A percentile compares a stretch with the other conserved stretches of the same genome.
Evolutionary conservation across 2,888 invertebrate genomes (phyloP).

Genomic region (Tiliacea aurago): DNA sequence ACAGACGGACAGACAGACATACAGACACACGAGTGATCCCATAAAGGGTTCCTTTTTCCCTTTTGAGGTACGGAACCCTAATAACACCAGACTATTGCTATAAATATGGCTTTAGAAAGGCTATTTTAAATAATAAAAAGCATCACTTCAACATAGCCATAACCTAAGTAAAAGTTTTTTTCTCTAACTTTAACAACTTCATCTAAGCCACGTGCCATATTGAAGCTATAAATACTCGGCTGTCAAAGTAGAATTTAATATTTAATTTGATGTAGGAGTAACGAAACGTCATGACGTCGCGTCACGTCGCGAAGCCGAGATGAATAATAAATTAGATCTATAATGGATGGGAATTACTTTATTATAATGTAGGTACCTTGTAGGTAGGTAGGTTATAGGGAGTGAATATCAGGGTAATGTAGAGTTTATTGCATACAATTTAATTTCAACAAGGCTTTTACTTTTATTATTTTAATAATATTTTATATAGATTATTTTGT

Average conservation of each 20-base stretch:
- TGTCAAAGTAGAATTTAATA: constrained; percentile 68
- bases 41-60: too few relatives aligned
- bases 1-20: too few relatives aligned
- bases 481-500: too few relatives aligned
- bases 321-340: constrained; percentile 63
- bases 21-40: too few relatives aligned
- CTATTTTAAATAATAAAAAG: too few relatives aligned
- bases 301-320: constrained; percentile 47
- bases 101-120: too few relatives aligned
- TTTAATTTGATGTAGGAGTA: constrained; percentile 58
- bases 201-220: constrained; percentile 20
- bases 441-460: too few relatives aligned
- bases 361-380: constrained; percentile 6
- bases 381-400: not conserved
- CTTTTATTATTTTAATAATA: too few relatives aligned
- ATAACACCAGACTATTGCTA: too few relatives aligned
- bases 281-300: constrained; percentile 51
- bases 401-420: not conserved
- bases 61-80: too few relatives aligned
- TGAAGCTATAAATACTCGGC: constrained; percentile 51
- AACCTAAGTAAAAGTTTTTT: too few relatives aligned
- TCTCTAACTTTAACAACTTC: not conserved
- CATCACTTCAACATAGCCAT: too few relatives aligned
- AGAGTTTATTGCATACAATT: not conserved
- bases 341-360: constrained; percentile 51